Evolutionary conservation across 1,140 invertebrate genomes (phyloP), one percentile per base, ranked within the genome.

Genomic region (Pseudoatta argentina): DNA sequence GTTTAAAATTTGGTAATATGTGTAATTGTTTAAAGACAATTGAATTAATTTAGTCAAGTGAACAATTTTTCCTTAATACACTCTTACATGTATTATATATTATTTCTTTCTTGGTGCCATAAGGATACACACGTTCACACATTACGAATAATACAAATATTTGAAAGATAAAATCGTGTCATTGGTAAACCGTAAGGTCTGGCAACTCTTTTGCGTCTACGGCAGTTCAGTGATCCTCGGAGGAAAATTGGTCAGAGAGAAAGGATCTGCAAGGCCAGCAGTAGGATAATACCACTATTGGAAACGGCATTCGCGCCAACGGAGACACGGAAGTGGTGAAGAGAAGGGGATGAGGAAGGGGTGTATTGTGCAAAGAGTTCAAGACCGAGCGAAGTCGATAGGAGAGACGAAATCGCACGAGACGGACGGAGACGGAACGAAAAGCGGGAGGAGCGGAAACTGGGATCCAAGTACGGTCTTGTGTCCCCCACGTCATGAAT

Each of bases 401-500:
- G 59, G 8, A 51, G 83, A 72, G 86, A 71, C 44, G 12, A 27
- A 30, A 48, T 39, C 14, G 55, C 21, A 63, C 34, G 85, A 82
- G 66, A 64, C 7, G 57, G 59, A 67, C 71, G 55, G 24, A 67
- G 72, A 88, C 48, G 51, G 85, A 61, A 18, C 63, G 63, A 81
- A 69, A 12, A 24, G 27, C 24, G 34, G 34, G 39, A n/a, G 73
- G 86, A 71, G 57, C 83, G 82, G 66, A 67, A 91, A 85, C 83
- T 85, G 39, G 76, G 88, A 91, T 92, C 86, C 89, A 89, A 90
- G 89, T 83, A 89, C 91, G 82, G 88, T 89, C 39, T 73, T 72
- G 73, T 90, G 89, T 92, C 87, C 88, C 90, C 81, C 39, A 90
- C 89, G 91, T 93, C 92, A 93, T 94, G 94, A 95, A 94, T 95